Evolutionary conservation across 1,140 invertebrate genomes (phyloP), one percentile per base, ranked within the genome.

Genomic region (Caerostris extrusa): DNA sequence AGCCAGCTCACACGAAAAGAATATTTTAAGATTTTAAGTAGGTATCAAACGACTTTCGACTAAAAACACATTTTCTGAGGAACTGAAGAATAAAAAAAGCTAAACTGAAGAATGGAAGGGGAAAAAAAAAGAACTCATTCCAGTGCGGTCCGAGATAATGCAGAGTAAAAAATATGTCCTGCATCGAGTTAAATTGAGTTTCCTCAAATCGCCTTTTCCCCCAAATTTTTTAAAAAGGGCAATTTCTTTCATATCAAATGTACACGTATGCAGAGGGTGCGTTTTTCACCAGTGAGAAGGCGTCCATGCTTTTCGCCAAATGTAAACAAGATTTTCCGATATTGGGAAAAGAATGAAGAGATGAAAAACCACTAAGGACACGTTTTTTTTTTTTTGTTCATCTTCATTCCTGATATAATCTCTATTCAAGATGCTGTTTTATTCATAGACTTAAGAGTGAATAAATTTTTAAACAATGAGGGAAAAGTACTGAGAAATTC

Each of bases 21-120:
- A 5, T 19, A 2, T n/a, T 19, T 19, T 19, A 7, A n/a, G 19
- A 58, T 19, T 85, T 85, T 5, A 55, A 57, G 57, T 10, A 19
- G 55, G n/a, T 85, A 58, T 58, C 82, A 85, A 85, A 85, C 7
- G 6, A 3, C 6, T 19, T 55, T n/a, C 82, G 71, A 77, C 71
- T 77, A n/a, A n/a, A 77, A 77, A 77, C 71, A 77, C 71, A 77
- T 77, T 77, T 77, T 77, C 12, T 12, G 7, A 50, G 71, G 10
- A 50, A 77, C 34, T 8, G 69, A 8, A 53, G 71, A 53, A 77
- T 10, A 4, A 10, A 50, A 50, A 53, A 4, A 3, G 10, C 8
- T 34, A 6, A 34, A 3, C 2, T n/a, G 10, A 3, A 4, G 50
- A 34, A 77, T 50, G 34, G 3, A 5, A 7, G n/a, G n/a, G 2